Evolutionary conservation across 2,888 invertebrate species (phyloP).

Genomic region (Drosophila vallismaia): DNA sequence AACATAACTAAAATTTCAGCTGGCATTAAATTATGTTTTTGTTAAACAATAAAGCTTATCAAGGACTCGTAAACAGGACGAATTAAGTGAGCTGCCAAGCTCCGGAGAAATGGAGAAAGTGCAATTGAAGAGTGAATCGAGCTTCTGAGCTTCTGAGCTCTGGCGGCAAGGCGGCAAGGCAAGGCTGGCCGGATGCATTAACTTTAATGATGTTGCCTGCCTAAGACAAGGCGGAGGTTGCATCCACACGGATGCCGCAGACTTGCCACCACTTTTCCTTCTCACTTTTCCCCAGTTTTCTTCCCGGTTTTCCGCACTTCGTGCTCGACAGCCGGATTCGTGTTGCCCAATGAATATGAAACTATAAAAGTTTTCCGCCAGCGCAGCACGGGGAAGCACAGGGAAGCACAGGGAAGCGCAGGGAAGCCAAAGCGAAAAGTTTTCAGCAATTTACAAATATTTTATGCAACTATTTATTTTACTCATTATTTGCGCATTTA

Average conservation of each 20-base stretch:
- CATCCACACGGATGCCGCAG: background rate
- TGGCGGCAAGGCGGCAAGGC: too few species aligned
- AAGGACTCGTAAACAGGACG: constrained; percentile 1
- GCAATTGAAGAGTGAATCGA: background rate
- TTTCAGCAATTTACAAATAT: constrained; percentile 60
- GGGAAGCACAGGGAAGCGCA: background rate
- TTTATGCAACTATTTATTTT: constrained; percentile 61
- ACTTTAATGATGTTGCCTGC: constrained; percentile 47
- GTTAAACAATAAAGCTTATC: background rate
- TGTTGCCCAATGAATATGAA: constrained; percentile 54
- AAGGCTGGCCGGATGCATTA: constrained; percentile 22
- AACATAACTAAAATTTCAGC: too few species aligned
- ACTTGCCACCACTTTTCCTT: background rate
- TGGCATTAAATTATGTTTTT: background rate
- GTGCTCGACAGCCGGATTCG: background rate
- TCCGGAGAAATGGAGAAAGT: background rate
- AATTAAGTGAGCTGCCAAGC: constrained; percentile 1
- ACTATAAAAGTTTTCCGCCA: constrained; percentile 53
- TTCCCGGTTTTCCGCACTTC: background rate
- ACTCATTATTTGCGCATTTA: constrained; percentile 60
- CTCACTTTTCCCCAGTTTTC: background rate
- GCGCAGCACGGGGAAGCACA: constrained; percentile 16
- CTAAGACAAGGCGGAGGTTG: constrained; percentile 9
- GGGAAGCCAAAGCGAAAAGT: constrained; percentile 30
- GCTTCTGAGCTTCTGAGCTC: too few species aligned